A percentile compares a stretch with the other conserved stretches of the same genome.
These are phyloP conservation scores for Polymixis lichenea DNA, from an alignment of 2,888 invertebrate species.

Conservation along the genomic window DNA sequence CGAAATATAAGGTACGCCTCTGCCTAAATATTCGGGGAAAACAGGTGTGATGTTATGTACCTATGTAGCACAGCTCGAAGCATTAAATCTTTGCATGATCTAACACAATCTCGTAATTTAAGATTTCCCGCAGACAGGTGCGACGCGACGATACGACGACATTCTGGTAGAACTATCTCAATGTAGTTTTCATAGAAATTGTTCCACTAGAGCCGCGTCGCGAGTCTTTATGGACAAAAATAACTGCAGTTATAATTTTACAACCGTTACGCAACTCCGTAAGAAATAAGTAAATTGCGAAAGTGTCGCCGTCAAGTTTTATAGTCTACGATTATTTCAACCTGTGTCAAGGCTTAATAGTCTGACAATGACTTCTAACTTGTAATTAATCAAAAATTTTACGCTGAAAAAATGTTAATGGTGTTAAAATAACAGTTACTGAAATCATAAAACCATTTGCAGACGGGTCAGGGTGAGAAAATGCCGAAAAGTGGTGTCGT, in stretches of 20 bases:
- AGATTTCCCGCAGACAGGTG: too few species aligned
- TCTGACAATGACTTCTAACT: constrained; percentile 63
- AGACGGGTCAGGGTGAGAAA: constrained; percentile 61
- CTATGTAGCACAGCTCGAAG: too few species aligned
- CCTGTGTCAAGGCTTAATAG: constrained; percentile 73
- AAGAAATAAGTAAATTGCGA: constrained; percentile 66
- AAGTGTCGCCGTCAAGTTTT: constrained; percentile 69
- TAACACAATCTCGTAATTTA: too few species aligned
- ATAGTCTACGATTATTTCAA: constrained; percentile 59
- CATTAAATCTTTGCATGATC: too few species aligned
- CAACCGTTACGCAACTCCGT: constrained; percentile 46
- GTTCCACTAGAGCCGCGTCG: too few species aligned
- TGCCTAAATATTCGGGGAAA: too few species aligned
- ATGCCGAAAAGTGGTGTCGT: constrained; percentile 39
- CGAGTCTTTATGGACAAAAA: neutral
- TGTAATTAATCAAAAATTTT: constrained; percentile 62
- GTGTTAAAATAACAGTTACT: constrained; percentile 40
- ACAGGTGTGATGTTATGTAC: too few species aligned
- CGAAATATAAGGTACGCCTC: too few species aligned
- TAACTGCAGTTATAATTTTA: constrained; percentile 27
- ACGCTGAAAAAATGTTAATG: constrained; percentile 51
- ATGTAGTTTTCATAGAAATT: too few species aligned
- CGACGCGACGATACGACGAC: too few species aligned
- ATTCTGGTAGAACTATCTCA: too few species aligned
- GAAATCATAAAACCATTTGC: constrained; percentile 68